phyloP scores from a whole-genome alignment of 2,888 invertebrate species.

The Hemithea aestivaria region DNA sequence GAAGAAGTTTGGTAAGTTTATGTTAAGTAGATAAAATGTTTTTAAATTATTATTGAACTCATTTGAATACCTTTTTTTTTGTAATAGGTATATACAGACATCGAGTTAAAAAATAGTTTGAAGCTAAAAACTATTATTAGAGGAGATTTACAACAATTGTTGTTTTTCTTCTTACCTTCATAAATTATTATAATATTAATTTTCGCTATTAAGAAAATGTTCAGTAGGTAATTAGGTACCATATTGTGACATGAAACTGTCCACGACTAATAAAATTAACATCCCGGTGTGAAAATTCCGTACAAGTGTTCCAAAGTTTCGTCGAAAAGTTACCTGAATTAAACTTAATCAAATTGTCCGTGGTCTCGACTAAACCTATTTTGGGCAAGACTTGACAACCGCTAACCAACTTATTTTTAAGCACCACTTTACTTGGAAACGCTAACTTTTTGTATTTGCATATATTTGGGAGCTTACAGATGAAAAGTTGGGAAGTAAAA shows the following conservation, averaged over 20 bases:
- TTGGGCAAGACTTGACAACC: slow-evolving; percentile 58
- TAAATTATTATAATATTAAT: no score
- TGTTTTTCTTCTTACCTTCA: no score
- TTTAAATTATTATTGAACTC: no score
- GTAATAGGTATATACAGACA: no score
- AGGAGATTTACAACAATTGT: no score
- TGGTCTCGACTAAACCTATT: slow-evolving; percentile 66
- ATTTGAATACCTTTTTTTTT: no score
- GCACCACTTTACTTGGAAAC: slow-evolving; percentile 50
- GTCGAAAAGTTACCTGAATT: slow-evolving; percentile 67
- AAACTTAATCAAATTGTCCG: slow-evolving; percentile 66
- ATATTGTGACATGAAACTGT: not conserved
- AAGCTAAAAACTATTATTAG: no score
- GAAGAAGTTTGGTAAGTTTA: not conserved
- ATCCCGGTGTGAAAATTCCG: slow-evolving; percentile 36
- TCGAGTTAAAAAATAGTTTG: no score
- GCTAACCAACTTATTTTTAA: slow-evolving; percentile 57
- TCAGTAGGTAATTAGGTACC: no score
- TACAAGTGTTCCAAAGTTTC: slow-evolving; percentile 51
- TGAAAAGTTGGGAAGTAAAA: slow-evolving; percentile 18
- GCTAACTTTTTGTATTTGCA: slow-evolving; percentile 56
- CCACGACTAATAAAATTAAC: slow-evolving; percentile 17
- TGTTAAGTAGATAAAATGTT: no score
- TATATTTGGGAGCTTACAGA: slow-evolving; percentile 37
- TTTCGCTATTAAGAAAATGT: no score